phyloP scores from a whole-genome alignment of 2,888 invertebrate genomes.

The Euspilapteryx auroguttella region DNA sequence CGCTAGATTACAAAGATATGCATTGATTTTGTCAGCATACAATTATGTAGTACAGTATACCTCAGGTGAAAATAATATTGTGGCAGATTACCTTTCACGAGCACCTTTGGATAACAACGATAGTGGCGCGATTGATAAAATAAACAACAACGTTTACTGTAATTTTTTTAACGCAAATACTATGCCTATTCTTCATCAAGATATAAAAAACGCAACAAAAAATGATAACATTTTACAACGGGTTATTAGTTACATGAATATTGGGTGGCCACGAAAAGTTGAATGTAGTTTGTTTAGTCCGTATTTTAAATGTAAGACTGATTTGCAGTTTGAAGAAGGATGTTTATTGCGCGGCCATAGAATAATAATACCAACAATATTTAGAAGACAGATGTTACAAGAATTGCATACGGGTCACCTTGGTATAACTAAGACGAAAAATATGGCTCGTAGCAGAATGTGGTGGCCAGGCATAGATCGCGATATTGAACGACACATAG shows the following conservation, averaged over 20 bases:
- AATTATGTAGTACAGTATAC: conserved; percentile 4
- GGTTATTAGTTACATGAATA: conserved; percentile 7
- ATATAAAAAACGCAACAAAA: conserved; percentile 4
- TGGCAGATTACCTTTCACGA: conserved; percentile 6
- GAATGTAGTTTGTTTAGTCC: not conserved
- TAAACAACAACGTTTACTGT: not conserved
- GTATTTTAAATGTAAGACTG: conserved; percentile 1
- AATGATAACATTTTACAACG: conserved; percentile 5
- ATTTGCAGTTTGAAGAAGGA: conserved; percentile 1
- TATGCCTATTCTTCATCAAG: not conserved
- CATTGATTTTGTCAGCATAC: conserved; percentile 4
- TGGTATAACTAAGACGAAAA: conserved; percentile 8
- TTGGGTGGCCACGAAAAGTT: conserved; percentile 4
- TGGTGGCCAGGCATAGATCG: conserved; percentile 9
- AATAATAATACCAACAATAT: conserved; percentile 3
- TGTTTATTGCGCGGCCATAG: conserved; percentile 2
- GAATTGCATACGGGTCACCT: conserved; percentile 8
- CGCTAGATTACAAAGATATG: too few species aligned
- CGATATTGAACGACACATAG: conserved; percentile 7
- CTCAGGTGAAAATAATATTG: conserved; percentile 5
- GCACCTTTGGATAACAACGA: not conserved
- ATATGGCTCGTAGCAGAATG: conserved; percentile 4
- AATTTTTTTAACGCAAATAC: conserved; percentile 1
- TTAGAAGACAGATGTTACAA: conserved; percentile 5
- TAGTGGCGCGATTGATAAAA: not conserved